Conservation (phyloP, 1,140 invertebrate genomes). For the Monomorium pharaonis region DNA sequence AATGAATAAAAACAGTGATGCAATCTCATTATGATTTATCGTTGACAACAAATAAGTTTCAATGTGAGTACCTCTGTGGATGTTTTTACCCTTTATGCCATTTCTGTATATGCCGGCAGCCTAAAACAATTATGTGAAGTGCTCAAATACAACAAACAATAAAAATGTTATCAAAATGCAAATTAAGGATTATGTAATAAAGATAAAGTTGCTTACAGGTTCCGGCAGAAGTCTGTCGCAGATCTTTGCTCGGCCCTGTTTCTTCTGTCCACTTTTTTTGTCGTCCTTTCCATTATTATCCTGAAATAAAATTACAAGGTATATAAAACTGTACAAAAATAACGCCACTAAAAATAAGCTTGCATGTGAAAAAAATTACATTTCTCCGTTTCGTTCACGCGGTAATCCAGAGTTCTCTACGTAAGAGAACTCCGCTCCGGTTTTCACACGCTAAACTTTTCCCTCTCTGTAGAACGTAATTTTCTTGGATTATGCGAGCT, state of each 20-base stretch:
- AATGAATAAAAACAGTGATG: neutral
- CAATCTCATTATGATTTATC: neutral
- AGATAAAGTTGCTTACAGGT: neutral
- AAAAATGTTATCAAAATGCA: neutral
- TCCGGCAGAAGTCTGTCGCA: neutral
- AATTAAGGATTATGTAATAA: neutral
- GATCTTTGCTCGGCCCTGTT: neutral
- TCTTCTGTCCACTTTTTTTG: neutral
- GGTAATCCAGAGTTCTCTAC: too few species aligned
- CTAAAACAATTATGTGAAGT: conserved; percentile 17
- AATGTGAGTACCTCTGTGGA: conserved; percentile 11
- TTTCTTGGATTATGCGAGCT: neutral
- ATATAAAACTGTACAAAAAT: neutral
- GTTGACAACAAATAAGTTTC: neutral
- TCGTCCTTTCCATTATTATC: neutral
- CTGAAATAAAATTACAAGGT: neutral
- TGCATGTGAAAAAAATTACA: neutral
- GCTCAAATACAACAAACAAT: neutral
- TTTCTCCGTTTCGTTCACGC: neutral
- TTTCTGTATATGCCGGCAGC: conserved; percentile 27
- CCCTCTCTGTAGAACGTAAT: neutral
- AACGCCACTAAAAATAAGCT: neutral
- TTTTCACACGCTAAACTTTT: neutral
- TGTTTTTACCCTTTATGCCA: conserved; percentile 6
- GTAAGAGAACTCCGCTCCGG: neutral